Evolutionary conservation across 2,797 vertebrate genomes (phyloP).

Genomic region (Coregonus sp.): DNA sequence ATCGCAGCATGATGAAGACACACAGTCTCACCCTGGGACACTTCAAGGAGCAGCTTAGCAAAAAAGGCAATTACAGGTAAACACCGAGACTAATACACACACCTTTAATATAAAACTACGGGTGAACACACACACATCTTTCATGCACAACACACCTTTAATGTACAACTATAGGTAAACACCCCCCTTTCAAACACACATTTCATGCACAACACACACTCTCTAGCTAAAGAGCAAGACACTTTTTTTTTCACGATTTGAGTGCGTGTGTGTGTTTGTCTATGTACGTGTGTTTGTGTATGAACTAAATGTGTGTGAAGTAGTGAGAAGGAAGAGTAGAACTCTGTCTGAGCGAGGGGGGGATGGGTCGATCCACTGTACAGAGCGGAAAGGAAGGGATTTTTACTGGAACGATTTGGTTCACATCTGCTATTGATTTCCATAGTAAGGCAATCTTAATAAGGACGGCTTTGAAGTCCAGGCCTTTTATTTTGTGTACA

Average conservation of each 20-base stretch:
- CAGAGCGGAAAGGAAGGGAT: constrained; percentile 43
- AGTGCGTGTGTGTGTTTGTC: background rate
- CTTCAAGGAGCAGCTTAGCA: constrained; percentile 98
- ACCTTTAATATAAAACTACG: background rate
- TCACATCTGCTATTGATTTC: constrained; percentile 92
- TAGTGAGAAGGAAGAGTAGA: constrained; percentile 40
- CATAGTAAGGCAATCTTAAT: constrained; percentile 86
- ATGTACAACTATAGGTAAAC: too few species aligned
- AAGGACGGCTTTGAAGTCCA: constrained; percentile 88
- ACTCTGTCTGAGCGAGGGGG: constrained; percentile 24
- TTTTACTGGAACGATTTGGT: constrained; percentile 62
- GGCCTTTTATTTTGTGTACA: constrained; percentile 86
- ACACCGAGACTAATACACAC: constrained; percentile 11
- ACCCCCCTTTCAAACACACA: background rate
- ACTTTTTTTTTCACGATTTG: too few species aligned
- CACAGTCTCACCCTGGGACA: constrained; percentile 95
- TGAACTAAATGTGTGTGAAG: background rate
- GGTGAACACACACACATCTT: background rate
- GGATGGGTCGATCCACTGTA: constrained; percentile 38
- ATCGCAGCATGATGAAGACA: constrained; percentile 92
- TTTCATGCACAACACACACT: too few species aligned
- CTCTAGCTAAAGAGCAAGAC: too few species aligned
- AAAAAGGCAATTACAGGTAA: constrained; percentile 96
- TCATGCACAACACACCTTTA: background rate
- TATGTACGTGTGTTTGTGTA: background rate